These are phyloP conservation scores for Saxidomus purpurata DNA, from an alignment of 1,140 invertebrate genomes.

Conservation along the genomic window DNA sequence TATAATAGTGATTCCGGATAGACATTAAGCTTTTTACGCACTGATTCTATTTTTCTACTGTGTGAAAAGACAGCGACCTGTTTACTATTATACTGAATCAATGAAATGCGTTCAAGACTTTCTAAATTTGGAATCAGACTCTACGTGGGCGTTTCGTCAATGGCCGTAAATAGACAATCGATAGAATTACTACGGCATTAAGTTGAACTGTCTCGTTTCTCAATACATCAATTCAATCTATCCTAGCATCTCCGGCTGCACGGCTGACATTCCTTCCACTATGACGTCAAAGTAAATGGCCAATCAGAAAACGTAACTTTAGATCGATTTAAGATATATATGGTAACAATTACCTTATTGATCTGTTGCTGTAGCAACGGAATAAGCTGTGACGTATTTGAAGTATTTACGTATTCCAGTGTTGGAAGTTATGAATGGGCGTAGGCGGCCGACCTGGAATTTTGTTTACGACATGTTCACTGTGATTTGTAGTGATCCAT, in stretches of 20 bases:
- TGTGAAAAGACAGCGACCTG: neutral
- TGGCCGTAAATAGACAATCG: conserved; percentile 19
- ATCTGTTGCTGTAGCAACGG: conserved; percentile 52
- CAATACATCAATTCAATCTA: neutral
- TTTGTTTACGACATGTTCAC: neutral
- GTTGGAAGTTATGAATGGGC: conserved; percentile 38
- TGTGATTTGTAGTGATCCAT: too few species aligned
- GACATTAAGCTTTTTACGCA: neutral
- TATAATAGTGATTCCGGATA: neutral
- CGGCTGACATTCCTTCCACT: neutral
- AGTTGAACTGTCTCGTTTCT: neutral
- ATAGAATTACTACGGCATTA: conserved; percentile 23
- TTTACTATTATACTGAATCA: conserved; percentile 23
- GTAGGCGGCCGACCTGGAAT: neutral
- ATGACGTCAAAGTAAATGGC: conserved; percentile 22
- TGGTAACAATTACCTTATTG: conserved; percentile 63
- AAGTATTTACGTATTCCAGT: neutral
- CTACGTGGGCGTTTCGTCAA: conserved; percentile 56
- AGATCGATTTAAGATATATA: conserved; percentile 41
- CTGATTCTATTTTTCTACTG: conserved; percentile 5
- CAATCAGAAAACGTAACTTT: neutral
- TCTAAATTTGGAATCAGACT: conserved; percentile 34
- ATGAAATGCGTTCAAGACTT: conserved; percentile 1
- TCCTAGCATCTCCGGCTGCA: neutral
- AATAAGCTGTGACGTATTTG: conserved; percentile 38